These are phyloP conservation scores for Oostethus manadensis DNA, from an alignment of 2,113 vertebrate genomes.

Conservation along the genomic window DNA sequence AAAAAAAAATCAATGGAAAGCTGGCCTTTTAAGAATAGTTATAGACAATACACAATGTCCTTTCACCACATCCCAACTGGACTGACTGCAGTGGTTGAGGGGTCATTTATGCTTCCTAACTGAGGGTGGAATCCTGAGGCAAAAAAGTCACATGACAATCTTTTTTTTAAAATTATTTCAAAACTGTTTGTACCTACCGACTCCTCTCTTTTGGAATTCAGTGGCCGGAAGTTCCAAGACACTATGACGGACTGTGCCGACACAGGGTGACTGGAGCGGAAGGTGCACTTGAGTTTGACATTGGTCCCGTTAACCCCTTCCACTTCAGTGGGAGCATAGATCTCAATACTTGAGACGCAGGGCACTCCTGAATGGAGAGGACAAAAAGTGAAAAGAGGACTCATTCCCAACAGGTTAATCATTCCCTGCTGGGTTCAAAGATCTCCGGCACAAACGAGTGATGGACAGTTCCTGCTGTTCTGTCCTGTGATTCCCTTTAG, in stretches of 20 bases:
- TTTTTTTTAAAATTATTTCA: no score
- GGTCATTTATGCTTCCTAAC: no score
- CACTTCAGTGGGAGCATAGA: constrained; percentile 70
- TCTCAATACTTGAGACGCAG: constrained; percentile 67
- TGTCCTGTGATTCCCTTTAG: background rate
- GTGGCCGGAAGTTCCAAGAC: constrained; percentile 82
- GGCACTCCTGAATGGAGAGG: constrained; percentile 59
- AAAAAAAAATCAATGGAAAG: no score
- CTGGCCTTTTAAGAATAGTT: no score
- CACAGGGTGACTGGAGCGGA: constrained; percentile 71
- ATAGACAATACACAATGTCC: no score
- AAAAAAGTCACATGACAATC: no score
- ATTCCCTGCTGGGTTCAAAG: background rate
- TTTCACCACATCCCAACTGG: no score
- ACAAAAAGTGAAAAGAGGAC: background rate
- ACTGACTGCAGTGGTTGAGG: no score
- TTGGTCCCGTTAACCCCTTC: constrained; percentile 83
- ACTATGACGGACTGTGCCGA: constrained; percentile 58
- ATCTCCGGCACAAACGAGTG: background rate
- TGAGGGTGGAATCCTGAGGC: no score
- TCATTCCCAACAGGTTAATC: background rate
- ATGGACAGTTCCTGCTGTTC: background rate
- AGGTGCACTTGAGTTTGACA: constrained; percentile 83
- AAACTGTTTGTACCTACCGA: constrained; percentile 68
- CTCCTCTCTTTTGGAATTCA: constrained; percentile 61